A percentile compares a stretch with the other conserved stretches of the same genome.
Conservation (phyloP, 2,113 vertebrate genomes). For the Tetrax tetrax region DNA sequence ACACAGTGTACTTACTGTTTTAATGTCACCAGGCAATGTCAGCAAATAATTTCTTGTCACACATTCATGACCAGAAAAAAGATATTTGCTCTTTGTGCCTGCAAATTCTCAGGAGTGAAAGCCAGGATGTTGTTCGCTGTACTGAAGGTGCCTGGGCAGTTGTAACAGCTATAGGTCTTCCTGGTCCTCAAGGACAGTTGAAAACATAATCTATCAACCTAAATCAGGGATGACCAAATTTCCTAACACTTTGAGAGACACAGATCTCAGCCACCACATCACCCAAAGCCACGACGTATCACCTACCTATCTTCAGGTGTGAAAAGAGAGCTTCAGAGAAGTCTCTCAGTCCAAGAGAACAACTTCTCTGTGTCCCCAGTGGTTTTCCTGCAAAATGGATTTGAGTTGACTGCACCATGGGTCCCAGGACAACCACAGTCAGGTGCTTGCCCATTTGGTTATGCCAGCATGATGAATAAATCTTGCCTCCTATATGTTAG, state of each 20-base stretch:
- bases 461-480: neutral
- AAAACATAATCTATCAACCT: neutral
- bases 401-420: neutral
- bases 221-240: neutral
- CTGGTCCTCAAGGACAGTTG: neutral
- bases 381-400: neutral
- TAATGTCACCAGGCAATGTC: neutral
- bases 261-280: neutral
- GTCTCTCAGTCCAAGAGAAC: neutral
- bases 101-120: neutral
- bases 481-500: neutral
- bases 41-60: neutral
- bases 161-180: neutral
- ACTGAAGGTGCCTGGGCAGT: neutral
- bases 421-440: neutral
- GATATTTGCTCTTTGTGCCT: neutral
- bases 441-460: neutral
- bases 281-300: fast-evolving
- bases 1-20: neutral
- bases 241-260: neutral
- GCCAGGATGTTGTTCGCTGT: neutral
- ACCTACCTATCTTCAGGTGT: fast-evolving
- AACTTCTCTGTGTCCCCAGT: neutral
- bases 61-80: neutral
- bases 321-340: neutral